Evolutionary conservation across 2,113 vertebrate species (phyloP), one percentile per base, ranked within the genome.

Genomic region (Chloropsis cyanopogon): DNA sequence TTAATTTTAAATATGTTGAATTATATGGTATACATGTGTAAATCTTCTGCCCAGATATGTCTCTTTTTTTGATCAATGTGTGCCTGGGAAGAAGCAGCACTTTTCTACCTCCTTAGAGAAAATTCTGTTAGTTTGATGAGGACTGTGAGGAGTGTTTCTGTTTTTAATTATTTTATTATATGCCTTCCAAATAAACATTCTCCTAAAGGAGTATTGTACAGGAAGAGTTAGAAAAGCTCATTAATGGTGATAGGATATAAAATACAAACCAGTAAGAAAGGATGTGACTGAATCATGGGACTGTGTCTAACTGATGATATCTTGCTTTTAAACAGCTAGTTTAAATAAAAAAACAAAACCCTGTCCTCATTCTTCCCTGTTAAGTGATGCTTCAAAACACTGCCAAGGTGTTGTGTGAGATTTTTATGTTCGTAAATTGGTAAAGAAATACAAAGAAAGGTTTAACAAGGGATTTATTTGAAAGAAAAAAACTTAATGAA

Each of bases 401-500:
- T 86, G 47, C 63, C 42, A 47, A 42, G 28, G 29, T 81, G 23
- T 65, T 24, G 1, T 44, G 19, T 35, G 35, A 59, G 23, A 23
- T 47, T 90, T 65, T 73, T 49, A 3, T 54, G 22, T 54, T 57
- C 20, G 0, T 22, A 52, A 47, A 4, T 82, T 86, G 60, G 54
- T 68, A 60, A 60, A 78, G 53, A 79, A 85, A 60, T 63, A 41
- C 12, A 44, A 49, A 68, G 18, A 37, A 54, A 65, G 46, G 4
- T 71, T 92, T 63, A 49, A 64, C 14, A 39, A 49, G 82, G 52
- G 35, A 33, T 59, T 66, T 84, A 49, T 71, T 87, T 91, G 39
- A 39, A 69, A 56, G 79, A 52, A 69, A 81, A 86, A 85, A 60
- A 50, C 7, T 31, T 68, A 82, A 82, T 81, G 82, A 95, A 87